These are phyloP conservation scores for Neosilurus mollespiculum DNA, from an alignment of 2,797 vertebrate genomes.

Conservation along the genomic window DNA sequence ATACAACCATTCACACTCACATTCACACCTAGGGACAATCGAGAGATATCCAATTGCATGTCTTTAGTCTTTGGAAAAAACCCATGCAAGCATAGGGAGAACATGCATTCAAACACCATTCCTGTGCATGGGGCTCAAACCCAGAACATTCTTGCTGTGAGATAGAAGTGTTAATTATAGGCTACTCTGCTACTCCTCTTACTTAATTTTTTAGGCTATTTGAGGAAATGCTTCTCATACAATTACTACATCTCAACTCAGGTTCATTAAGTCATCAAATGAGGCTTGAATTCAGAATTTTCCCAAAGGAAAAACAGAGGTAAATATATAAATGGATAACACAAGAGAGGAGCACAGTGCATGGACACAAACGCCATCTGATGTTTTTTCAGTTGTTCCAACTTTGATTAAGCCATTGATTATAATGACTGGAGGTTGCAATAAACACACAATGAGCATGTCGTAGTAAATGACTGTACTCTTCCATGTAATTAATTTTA, in stretches of 20 bases:
- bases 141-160: too few species aligned
- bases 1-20: too few species aligned
- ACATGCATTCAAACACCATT: too few species aligned
- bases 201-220: neutral
- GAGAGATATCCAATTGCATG: too few species aligned
- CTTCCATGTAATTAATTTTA: constrained; percentile 15
- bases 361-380: neutral
- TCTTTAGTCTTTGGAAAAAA: too few species aligned
- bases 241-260: neutral
- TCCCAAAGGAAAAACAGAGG: neutral
- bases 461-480: neutral
- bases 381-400: neutral
- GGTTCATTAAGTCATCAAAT: neutral
- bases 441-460: neutral
- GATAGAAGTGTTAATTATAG: too few species aligned
- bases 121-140: too few species aligned
- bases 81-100: too few species aligned
- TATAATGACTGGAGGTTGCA: neutral
- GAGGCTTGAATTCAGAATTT: constrained; percentile 2
- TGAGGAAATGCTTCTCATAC: neutral
- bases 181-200: too few species aligned
- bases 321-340: neutral
- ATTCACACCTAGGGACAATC: too few species aligned
- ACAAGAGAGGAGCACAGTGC: neutral
- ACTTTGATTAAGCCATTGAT: neutral